Base-by-base conservation (phyloP, 2,113 vertebrate genomes). In the Sceloporus tristichus region DNA sequence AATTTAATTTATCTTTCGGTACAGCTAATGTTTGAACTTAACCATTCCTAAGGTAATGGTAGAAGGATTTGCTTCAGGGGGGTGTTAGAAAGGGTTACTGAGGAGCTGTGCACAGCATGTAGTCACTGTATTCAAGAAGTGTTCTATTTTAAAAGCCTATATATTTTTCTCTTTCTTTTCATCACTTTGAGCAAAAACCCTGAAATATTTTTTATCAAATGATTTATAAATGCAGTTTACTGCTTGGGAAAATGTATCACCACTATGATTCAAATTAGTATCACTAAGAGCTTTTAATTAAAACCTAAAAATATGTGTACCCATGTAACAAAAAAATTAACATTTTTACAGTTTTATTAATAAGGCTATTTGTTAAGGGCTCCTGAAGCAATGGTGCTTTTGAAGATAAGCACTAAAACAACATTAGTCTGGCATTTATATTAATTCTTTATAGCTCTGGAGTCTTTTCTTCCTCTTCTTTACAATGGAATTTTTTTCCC, bases 381-480 rank as follows among this genome's bases (percentile, higher is more conserved):
- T 95, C 93, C 42, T 91, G 84, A 95, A 93, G 68, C 92, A 93
- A 94, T 93, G 94, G 91, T 86, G 91, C 78, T 88, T 95, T 94
- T 94, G 91, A 95, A 95, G 95, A 96, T 96, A 96, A 97, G 92
- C 75, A 88, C 84, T 0, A 85, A 73, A 93, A 94, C 75, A 96
- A 92, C 65, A 94, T 89, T 89, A 86, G 14, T 86, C 81, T 91
- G 85, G 83, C 78, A 85, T 91, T 94, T 88, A 86, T 91, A 96
- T 87, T 94, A 89, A 79, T 94, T 93, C 66, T 89, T 4, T 23
- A 87, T 38, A 91, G 83, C 23, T 65, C 87, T 54, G 87, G 79
- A 86, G 77, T 94, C 70, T 87, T 90, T 87, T 2, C 14, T 34
- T 0, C 6, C 34, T 40, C 79, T 40, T 65, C 7, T 91, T 89